phyloP scores from a whole-genome alignment of 2,113 vertebrate species.

The Philantomba maxwellii region DNA sequence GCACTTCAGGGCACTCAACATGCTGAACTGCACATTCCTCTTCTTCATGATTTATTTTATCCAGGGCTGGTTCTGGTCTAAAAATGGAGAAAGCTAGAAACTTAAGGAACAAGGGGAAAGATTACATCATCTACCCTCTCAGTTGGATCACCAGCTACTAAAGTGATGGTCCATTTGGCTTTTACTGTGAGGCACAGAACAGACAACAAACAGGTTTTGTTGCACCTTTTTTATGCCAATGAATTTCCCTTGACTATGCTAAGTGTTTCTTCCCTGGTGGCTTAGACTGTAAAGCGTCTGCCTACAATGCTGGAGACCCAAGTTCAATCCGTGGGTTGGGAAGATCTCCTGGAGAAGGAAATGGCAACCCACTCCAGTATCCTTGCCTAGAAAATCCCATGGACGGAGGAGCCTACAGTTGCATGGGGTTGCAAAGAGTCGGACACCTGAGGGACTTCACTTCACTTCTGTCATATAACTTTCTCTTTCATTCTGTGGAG shows the following conservation, averaged over 20 bases:
- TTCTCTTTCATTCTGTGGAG: neutral
- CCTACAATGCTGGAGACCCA: neutral
- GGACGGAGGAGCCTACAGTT: neutral
- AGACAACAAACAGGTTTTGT: neutral
- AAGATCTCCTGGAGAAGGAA: neutral
- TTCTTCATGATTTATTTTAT: conserved; percentile 31
- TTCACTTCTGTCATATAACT: neutral
- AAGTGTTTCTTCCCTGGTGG: neutral
- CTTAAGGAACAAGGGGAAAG: neutral
- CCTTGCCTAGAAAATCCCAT: neutral
- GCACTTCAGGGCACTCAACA: conserved; percentile 50
- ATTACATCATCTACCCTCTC: neutral
- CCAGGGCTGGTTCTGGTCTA: neutral
- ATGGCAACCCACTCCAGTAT: neutral
- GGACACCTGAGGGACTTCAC: neutral
- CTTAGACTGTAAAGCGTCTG: neutral
- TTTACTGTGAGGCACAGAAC: conserved; percentile 8
- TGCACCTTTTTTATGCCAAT: neutral
- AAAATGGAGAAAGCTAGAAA: conserved; percentile 35
- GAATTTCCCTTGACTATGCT: neutral
- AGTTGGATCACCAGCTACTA: neutral
- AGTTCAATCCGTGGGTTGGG: neutral
- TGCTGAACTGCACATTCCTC: conserved; percentile 29
- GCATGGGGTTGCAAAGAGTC: neutral
- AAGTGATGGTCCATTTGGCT: neutral